Evolutionary conservation across 2,797 vertebrate species (phyloP), one percentile per base, ranked within the genome.

Genomic region (Oceanodroma leucorhoa): DNA sequence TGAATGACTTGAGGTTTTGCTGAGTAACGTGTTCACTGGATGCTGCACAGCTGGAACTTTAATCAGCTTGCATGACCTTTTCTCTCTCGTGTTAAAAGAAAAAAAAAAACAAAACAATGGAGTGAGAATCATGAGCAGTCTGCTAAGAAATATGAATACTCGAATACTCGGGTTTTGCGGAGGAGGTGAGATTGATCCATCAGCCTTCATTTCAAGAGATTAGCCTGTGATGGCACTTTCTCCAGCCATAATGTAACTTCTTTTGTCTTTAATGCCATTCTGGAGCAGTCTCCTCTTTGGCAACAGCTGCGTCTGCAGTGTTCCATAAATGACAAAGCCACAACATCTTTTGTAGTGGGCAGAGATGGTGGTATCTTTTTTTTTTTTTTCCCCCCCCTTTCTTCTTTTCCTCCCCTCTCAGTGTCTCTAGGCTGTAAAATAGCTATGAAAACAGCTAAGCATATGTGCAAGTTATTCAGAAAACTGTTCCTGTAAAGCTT

Each of bases 11-110:
- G 38, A 73, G 54, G 79, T 82, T 92, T 94, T 79, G 69, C 57
- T 73, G 83, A 94, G 77, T 79, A 38, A 38, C 17, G 3, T 54
- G 87, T 84, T 96, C 58, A 38, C 34, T 92, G 83, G 86, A 79
- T 90, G 86, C 90, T 70, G 80, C 90, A 71, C 81, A 80, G 88
- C 81, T 94, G 90, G 86, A 89, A 70, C 45, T 93, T 92, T 75
- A 34, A 85, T 89, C 43, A 77, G 66, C 57, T 95, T 90, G 94
- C 69, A 43, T 53, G 41, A 75, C 45, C 57, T 86, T 84, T 94
- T 87, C 80, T 80, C 5, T 87, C 62, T 88, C 0, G 0, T 45
- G 29, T 91, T 84, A 45, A 78, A 92, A 58, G n/a, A 8, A 36
- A 57, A 2, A 65, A 61, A 58, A 41, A 41, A 15, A 14, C 8